A percentile compares a stretch with the other conserved stretches of the same genome.
phyloP scores from a whole-genome alignment of 2,797 vertebrate species.

The Pitangus sulphuratus region DNA sequence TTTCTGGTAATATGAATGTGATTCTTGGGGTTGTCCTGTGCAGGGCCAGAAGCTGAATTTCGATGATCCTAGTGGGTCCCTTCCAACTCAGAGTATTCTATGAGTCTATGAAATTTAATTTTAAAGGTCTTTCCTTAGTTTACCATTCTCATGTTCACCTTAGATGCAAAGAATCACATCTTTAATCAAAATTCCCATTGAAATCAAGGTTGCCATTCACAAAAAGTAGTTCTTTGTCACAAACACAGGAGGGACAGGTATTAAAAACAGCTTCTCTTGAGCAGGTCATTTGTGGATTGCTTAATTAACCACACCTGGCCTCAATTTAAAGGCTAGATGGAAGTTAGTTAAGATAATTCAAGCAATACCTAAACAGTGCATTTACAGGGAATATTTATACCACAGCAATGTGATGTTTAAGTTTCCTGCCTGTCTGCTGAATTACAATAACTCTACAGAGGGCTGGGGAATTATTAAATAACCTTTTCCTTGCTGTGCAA shows the following conservation, averaged over 20 bases:
- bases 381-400: not conserved
- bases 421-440: not conserved
- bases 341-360: not conserved
- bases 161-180: not conserved
- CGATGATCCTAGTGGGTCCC: not conserved
- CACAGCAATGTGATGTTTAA: not conserved
- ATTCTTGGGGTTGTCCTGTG: not conserved
- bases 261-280: not conserved
- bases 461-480: not conserved
- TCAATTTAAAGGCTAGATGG: not conserved
- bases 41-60: not conserved
- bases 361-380: not conserved
- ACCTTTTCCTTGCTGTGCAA: not conserved
- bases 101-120: not conserved
- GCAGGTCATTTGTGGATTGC: not conserved
- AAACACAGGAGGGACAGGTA: rapidly evolving
- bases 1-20: not conserved
- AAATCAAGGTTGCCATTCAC: not conserved
- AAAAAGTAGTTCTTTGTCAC: not conserved
- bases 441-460: not conserved
- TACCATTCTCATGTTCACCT: not conserved
- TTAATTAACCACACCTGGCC: not conserved
- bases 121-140: not conserved
- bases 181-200: not conserved
- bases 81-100: not conserved